A percentile compares a stretch with the other conserved stretches of the same genome.
Conservation (phyloP, 2,888 invertebrate species). For the Cremastinae sp. region DNA sequence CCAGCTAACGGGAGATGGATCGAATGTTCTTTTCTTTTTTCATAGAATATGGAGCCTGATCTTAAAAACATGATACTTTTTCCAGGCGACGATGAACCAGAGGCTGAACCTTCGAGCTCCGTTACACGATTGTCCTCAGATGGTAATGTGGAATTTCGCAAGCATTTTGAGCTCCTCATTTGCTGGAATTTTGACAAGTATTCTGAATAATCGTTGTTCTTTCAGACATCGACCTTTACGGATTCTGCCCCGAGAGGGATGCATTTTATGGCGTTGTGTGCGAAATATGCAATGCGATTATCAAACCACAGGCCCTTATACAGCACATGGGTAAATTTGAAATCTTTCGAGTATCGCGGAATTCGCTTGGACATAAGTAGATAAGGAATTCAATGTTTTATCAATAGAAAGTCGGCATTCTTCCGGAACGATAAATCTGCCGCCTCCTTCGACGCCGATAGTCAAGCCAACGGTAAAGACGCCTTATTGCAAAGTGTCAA, state of each 20-base stretch:
- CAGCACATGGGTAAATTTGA: conserved; percentile 84
- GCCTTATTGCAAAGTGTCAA: conserved; percentile 78
- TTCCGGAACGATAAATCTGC: conserved; percentile 74
- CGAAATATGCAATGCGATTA: conserved; percentile 88
- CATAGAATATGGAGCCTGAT: neutral
- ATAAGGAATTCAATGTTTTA: neutral
- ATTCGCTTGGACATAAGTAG: neutral
- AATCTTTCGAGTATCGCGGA: neutral
- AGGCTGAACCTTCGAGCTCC: conserved; percentile 74
- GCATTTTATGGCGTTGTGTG: conserved; percentile 89
- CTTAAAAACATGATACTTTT: conserved; percentile 31
- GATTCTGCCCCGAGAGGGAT: conserved; percentile 89
- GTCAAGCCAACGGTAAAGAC: conserved; percentile 74
- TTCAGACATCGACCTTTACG: conserved; percentile 88
- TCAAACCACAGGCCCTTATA: conserved; percentile 89
- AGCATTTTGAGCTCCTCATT: neutral
- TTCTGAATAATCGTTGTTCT: conserved; percentile 42
- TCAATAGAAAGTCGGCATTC: conserved; percentile 77
- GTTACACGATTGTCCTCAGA: conserved; percentile 77
- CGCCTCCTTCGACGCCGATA: conserved; percentile 74
- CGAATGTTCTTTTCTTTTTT: conserved; percentile 1
- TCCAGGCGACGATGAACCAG: conserved; percentile 78
- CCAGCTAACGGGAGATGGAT: too few species aligned
- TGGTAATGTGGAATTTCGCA: conserved; percentile 70
- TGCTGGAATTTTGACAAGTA: neutral